These are phyloP conservation scores for Channa striata DNA, from an alignment of 2,797 vertebrate species.

Conservation along the genomic window DNA sequence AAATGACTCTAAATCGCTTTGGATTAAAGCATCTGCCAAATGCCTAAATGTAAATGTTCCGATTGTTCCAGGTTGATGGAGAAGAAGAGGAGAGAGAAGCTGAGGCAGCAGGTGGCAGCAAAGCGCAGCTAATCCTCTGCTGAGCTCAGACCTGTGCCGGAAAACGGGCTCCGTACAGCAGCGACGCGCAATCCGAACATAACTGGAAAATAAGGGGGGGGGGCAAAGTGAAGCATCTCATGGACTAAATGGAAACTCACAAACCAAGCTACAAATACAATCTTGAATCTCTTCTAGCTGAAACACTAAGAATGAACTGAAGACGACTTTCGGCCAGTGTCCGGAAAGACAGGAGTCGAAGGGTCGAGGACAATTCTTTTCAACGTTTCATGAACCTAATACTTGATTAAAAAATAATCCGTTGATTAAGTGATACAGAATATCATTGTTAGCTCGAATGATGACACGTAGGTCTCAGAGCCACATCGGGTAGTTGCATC, in stretches of 20 bases:
- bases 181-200: conserved; percentile 33
- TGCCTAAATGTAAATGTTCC: too few relatives aligned
- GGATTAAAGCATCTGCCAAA: too few relatives aligned
- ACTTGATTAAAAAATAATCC: not conserved
- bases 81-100: conserved; percentile 89
- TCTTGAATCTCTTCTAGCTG: conserved; percentile 49
- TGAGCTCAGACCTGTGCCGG: conserved; percentile 28
- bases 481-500: too few relatives aligned
- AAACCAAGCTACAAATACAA: conserved; percentile 68
- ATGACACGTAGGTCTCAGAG: not conserved
- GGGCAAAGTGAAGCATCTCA: conserved; percentile 60
- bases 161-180: too few relatives aligned
- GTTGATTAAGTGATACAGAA: not conserved
- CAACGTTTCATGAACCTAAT: not conserved
- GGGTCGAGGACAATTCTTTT: not conserved
- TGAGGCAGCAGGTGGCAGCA: conserved; percentile 84
- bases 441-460: not conserved
- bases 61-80: conserved; percentile 83
- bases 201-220: too few relatives aligned
- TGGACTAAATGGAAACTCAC: conserved; percentile 45
- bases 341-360: not conserved
- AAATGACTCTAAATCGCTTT: too few relatives aligned
- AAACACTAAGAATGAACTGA: conserved; percentile 39
- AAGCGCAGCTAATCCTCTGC: conserved; percentile 84
- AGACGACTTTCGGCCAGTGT: not conserved